Percentiles rank a stretch among this genome's conserved stretches.
Evolutionary conservation across 2,797 vertebrate genomes (phyloP).

Genomic region (Syndactyla subalaris): DNA sequence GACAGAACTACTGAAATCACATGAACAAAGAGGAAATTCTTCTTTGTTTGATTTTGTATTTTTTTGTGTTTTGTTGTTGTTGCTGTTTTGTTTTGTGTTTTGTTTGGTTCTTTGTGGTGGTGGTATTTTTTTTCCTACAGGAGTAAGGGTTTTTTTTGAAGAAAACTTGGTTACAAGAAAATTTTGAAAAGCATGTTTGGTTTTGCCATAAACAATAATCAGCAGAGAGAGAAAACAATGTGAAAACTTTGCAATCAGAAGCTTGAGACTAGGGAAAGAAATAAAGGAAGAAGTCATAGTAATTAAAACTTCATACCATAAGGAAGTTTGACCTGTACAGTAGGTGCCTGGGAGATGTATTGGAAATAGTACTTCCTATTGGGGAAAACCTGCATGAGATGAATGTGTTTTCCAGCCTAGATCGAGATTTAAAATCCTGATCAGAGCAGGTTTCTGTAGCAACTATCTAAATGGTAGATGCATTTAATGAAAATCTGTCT

Average conservation of each 20-base stretch:
- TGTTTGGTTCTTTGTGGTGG: not conserved
- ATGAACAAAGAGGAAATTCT: rapidly evolving
- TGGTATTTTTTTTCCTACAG: not conserved
- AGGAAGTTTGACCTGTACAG: not conserved
- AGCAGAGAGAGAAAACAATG: not conserved
- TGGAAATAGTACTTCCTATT: not conserved
- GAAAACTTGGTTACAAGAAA: not conserved
- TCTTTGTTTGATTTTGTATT: rapidly evolving
- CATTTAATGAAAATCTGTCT: not conserved
- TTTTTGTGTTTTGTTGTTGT: not conserved
- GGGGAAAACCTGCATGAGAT: not conserved
- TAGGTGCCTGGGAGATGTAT: not conserved
- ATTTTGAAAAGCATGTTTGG: rapidly evolving
- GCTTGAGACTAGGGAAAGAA: not conserved
- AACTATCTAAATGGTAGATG: not conserved
- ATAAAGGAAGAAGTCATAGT: not conserved
- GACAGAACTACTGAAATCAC: not conserved
- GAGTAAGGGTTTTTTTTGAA: not conserved
- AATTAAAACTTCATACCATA: not conserved
- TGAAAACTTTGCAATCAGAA: not conserved
- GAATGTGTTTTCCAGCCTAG: not conserved
- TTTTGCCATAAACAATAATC: not conserved
- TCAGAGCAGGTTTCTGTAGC: not conserved
- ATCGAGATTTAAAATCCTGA: not conserved
- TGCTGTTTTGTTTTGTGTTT: not conserved